Base-by-base conservation (phyloP, 2,797 vertebrate genomes). In the Hephaestus fuliginosus region DNA sequence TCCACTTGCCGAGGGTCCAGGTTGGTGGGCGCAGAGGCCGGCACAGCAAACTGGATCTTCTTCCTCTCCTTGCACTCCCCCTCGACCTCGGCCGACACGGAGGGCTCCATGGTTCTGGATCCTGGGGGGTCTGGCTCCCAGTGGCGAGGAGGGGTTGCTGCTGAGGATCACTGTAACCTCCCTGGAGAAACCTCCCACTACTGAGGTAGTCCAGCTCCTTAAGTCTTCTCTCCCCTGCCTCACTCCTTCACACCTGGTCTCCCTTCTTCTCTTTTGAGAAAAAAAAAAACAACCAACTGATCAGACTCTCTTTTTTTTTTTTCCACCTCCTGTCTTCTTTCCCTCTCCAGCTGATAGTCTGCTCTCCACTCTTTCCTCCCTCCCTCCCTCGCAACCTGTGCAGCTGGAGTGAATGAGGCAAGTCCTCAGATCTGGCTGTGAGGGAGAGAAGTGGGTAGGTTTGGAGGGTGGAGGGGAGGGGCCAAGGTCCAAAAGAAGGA, bases 1-100 rank as follows among this genome's bases (percentile, higher is more conserved):
- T 99, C 98, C 73, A 99, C 97, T 91, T 97, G 97, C 78, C 97
- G 95, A 36, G 97, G 97, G 92, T 98, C 98, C 93, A 99, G 96
- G 88, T 98, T 97, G 88, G 97, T 96, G 41, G 97, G 96, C 20
- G 94, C 91, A 1, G 93, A 95, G 1, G 96, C 82, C 0, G 97
- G 96, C 77, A 97, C 96, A 0, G 97, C 97, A 79, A 99, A 99
- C 74, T 98, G 97, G 92, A 98, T 98, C 95, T 98, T 99, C 95
- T 96, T 98, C 86, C 96, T 96, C 87, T 98, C 97, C 91, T 97
- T 98, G 90, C 94, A 92, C 89, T 98, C 97, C 91, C 92, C 96
- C 0, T 91, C 89, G 0, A 92, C 88, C 53, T 92, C 92, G 1
- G 88, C 49, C 11, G 94, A 92, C 85, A 90, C 77, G 18, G 92